These are phyloP conservation scores for Lasioglossum pauxillum DNA, from an alignment of 2,888 invertebrate genomes.

Conservation along the genomic window DNA sequence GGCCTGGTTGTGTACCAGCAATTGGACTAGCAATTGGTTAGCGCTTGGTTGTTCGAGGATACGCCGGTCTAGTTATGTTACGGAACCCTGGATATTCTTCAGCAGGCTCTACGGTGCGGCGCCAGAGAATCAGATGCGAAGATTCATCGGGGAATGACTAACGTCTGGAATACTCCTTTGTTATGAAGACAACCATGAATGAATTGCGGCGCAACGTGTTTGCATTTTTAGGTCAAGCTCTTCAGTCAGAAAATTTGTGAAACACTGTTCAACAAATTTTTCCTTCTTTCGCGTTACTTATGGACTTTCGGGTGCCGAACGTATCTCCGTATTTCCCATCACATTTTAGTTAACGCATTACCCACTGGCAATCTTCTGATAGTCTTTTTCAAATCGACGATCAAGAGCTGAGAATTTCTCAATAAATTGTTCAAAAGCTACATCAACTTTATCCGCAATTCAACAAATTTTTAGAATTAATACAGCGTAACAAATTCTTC, in stretches of 20 bases:
- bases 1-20: constrained; percentile 26
- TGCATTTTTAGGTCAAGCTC: background rate
- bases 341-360: too few species aligned
- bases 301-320: background rate
- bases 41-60: constrained; percentile 41
- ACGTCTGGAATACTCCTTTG: background rate
- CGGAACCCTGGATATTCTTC: constrained; percentile 7
- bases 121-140: background rate
- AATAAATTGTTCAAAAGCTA: too few species aligned
- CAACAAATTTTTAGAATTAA: too few species aligned
- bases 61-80: constrained; percentile 38
- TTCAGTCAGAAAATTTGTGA: background rate
- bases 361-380: too few species aligned
- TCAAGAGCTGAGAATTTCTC: too few species aligned
- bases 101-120: background rate
- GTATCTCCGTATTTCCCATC: too few species aligned
- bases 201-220: background rate
- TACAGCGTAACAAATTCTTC: rapidly evolving
- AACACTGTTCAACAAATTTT: background rate
- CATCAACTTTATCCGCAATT: too few species aligned
- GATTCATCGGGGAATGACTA: background rate
- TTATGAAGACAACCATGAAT: background rate
- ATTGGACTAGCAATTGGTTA: constrained; percentile 45
- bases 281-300: background rate
- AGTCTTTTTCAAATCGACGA: too few species aligned